Evolutionary conservation across 2,888 invertebrate species (phyloP), one percentile per base, ranked within the genome.

Genomic region (Tanypteryx hageni): DNA sequence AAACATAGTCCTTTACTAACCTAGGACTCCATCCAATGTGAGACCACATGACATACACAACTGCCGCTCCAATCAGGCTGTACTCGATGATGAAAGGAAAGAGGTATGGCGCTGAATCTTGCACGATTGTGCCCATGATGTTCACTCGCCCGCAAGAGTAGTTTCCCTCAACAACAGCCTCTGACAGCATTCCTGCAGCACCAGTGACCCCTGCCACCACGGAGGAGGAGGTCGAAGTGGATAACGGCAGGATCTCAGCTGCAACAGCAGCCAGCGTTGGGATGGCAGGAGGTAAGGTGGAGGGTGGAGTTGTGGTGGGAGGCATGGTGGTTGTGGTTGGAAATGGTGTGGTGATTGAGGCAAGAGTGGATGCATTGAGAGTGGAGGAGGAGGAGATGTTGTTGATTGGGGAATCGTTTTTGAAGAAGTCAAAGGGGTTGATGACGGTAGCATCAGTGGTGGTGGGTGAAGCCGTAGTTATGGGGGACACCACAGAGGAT

Each of bases 81-180:
- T 99, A 99, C 95, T 99, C 98, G 94, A 99, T 98, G 94, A 99
- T 98, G 95, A 99, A 99, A 0, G 99, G 99, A 95, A 98, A 99
- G 92, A 99, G 96, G 95, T 98, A 99, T 0, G 99, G 99, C 14
- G 99, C 98, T 0, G 99, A 98, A 94, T 98, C 98, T 94, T 98
- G 97, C 13, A 99, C 98, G 94, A 99, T 98, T 89, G 97, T 98
- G 84, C 98, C 98, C 98, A 99, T 98, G 94, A 98, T 98, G 94
- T 98, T 98, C 93, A 97, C 97, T 68, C 98, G 96, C 92, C 97
- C 98, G 94, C 98, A 98, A n/a, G 94, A 94, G 92, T 94, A 93
- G 93, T 94, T 94, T 57, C 93, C 68, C 85, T 92, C 61, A 64
- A n/a, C 81, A 76, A 59, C 57, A 14, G 84, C 92, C 22, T 92